phyloP scores from a whole-genome alignment of 2,888 invertebrate species.

The Papilio demoleus region DNA sequence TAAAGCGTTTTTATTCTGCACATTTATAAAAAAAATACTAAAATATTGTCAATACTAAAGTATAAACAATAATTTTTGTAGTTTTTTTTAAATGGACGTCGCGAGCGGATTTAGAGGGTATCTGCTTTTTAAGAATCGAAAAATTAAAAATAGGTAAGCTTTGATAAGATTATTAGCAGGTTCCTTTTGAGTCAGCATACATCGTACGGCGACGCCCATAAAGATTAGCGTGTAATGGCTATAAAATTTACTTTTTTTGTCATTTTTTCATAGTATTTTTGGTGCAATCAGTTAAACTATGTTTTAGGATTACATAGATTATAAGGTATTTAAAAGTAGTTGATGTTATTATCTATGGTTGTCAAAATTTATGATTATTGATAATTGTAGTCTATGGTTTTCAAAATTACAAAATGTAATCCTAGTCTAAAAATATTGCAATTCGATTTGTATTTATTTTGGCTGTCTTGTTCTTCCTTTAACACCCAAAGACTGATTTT shows the following conservation, averaged over 20 bases:
- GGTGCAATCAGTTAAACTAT: background rate
- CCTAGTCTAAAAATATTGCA: slow-evolving; percentile 6
- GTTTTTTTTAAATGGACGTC: too few species aligned
- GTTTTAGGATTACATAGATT: background rate
- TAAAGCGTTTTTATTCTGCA: background rate
- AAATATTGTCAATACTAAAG: too few species aligned
- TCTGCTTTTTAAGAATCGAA: too few species aligned
- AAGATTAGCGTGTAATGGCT: background rate
- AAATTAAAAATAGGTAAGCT: too few species aligned
- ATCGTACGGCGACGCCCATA: too few species aligned
- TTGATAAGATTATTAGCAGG: too few species aligned
- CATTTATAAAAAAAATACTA: too few species aligned
- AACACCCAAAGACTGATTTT: slow-evolving; percentile 58
- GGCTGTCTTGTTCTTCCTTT: slow-evolving; percentile 53
- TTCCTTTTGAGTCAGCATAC: too few species aligned
- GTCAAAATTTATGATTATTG: background rate
- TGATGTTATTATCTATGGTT: background rate
- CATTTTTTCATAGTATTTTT: background rate
- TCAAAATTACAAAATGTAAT: slow-evolving; percentile 4
- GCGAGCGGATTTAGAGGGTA: too few species aligned
- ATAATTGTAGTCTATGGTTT: background rate
- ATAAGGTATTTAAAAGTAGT: background rate
- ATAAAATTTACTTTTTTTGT: background rate
- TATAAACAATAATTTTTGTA: too few species aligned
- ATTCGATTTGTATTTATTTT: slow-evolving; percentile 24